Conservation (phyloP, 2,888 invertebrate genomes). For the Lasius platythorax region DNA sequence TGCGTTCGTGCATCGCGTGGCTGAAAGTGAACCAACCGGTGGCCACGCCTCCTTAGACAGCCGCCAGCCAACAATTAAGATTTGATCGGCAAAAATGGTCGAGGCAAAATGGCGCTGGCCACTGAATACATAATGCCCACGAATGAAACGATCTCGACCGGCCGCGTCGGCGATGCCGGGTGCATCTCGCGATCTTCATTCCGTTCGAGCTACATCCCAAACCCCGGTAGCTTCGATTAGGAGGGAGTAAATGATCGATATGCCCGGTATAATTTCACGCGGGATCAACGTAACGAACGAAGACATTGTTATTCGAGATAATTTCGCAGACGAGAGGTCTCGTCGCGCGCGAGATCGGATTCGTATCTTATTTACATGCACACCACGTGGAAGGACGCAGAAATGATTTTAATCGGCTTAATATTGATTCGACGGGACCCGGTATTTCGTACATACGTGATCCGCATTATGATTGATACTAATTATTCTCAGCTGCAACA, state of each 20-base stretch:
- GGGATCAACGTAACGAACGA: conserved; percentile 13
- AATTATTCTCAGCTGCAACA: neutral
- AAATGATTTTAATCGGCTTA: conserved; percentile 6
- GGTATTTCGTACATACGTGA: neutral
- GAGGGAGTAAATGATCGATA: conserved; percentile 59
- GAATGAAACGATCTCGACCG: conserved; percentile 68
- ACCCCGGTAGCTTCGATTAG: conserved; percentile 67
- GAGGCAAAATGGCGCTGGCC: conserved; percentile 85
- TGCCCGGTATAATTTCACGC: conserved; percentile 35
- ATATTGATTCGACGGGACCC: neutral
- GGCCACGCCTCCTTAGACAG: conserved; percentile 86
- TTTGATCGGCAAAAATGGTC: conserved; percentile 86
- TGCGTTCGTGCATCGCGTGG: conserved; percentile 85
- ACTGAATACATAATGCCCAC: conserved; percentile 84
- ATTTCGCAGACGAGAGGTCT: neutral
- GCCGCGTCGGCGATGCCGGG: conserved; percentile 62
- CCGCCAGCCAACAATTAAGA: conserved; percentile 86
- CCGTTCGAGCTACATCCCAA: conserved; percentile 62
- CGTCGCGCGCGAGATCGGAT: neutral
- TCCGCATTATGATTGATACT: neutral
- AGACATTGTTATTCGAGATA: conserved; percentile 31
- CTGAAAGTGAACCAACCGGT: conserved; percentile 83
- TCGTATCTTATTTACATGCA: neutral
- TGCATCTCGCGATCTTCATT: conserved; percentile 66
- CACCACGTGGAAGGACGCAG: neutral